These are phyloP conservation scores for Osmerus eperlanus DNA, from an alignment of 2,113 vertebrate genomes.

Conservation along the genomic window DNA sequence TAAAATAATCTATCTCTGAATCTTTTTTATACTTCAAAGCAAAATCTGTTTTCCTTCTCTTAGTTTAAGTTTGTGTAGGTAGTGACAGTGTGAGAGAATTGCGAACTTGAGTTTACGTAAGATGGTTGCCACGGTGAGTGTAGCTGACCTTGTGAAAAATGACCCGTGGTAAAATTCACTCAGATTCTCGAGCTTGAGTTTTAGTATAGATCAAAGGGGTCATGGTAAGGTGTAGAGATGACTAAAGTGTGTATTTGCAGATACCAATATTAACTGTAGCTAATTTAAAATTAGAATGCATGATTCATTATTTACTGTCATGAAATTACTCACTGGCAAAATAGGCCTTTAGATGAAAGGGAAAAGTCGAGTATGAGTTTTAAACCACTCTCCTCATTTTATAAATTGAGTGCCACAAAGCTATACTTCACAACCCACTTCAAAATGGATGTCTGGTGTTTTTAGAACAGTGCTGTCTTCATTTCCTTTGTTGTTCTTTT, in stretches of 20 bases:
- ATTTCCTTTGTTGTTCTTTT: not conserved
- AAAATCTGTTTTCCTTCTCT: not conserved
- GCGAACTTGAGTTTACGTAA: slow-evolving; percentile 10
- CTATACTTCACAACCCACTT: not conserved
- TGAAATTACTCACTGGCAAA: too few species aligned
- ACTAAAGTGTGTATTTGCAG: slow-evolving; percentile 35
- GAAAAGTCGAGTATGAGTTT: not conserved
- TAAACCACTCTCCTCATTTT: not conserved
- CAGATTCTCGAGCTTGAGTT: slow-evolving; percentile 65
- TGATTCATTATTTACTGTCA: not conserved
- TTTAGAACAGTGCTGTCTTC: not conserved
- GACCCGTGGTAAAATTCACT: not conserved
- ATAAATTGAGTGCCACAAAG: not conserved
- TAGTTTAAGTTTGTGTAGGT: not conserved
- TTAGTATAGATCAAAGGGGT: slow-evolving; percentile 67
- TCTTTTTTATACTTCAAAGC: not conserved
- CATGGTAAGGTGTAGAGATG: slow-evolving; percentile 39
- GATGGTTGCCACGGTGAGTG: not conserved
- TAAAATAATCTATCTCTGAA: too few species aligned
- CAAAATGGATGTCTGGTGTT: not conserved
- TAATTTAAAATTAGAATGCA: not conserved
- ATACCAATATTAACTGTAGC: slow-evolving; percentile 35
- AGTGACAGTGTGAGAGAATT: not conserved
- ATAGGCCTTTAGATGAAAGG: not conserved
- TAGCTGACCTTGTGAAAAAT: slow-evolving; percentile 10